Evolutionary conservation across 2,797 vertebrate genomes (phyloP).

Genomic region (Caiman crocodilus): DNA sequence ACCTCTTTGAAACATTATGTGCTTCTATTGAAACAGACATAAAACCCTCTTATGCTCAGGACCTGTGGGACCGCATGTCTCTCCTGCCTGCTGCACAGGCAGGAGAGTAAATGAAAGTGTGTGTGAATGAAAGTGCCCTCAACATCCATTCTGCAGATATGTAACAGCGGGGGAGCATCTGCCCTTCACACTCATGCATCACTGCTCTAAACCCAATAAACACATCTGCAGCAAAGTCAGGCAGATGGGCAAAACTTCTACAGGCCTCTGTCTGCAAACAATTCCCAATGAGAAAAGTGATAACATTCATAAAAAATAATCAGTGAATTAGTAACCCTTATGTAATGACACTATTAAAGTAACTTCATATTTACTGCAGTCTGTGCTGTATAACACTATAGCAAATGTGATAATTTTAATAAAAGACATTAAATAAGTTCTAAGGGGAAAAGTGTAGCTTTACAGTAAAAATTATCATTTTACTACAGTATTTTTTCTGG

Average conservation of each 20-base stretch:
- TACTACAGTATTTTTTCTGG: not conserved
- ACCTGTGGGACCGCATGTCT: not conserved
- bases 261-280: not conserved
- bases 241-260: not conserved
- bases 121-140: not conserved
- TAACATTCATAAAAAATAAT: conserved; percentile 3
- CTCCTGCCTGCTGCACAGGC: not conserved
- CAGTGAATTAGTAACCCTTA: not conserved
- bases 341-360: not conserved
- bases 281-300: not conserved
- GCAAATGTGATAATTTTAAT: conserved; percentile 28
- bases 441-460: not conserved
- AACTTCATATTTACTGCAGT: not conserved
- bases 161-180: not conserved
- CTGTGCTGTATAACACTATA: not conserved
- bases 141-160: not conserved
- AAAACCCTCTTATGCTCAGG: not conserved
- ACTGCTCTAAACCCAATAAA: conserved; percentile 24
- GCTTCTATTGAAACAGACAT: not conserved
- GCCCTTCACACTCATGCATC: not conserved
- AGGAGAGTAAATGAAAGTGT: no score
- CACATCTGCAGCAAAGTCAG: conserved; percentile 17
- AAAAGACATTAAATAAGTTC: not conserved
- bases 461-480: not conserved
- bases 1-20: not conserved